A percentile compares a stretch with the other conserved stretches of the same genome.
These are phyloP conservation scores for Drosophila anomelani DNA, from an alignment of 2,888 invertebrate species.

Conservation along the genomic window DNA sequence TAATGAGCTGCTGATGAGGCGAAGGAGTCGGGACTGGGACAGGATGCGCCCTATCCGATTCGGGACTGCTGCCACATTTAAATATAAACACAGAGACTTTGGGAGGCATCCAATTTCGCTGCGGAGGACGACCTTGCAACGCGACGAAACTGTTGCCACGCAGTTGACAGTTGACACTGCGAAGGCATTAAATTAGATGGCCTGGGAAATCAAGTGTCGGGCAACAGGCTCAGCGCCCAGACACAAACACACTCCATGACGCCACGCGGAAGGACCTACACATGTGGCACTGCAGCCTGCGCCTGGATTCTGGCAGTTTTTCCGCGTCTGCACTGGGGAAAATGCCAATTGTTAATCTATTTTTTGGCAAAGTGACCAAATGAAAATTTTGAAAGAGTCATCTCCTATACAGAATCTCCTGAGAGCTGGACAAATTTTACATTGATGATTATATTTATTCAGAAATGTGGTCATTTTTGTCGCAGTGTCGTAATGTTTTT, in stretches of 20 bases:
- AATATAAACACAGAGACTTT: conserved; percentile 71
- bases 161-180: conserved; percentile 74
- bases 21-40: conserved; percentile 28
- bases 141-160: conserved; percentile 61
- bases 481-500: conserved; percentile 32
- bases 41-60: conserved; percentile 67
- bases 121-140: conserved; percentile 56
- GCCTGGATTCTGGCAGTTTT: conserved; percentile 15
- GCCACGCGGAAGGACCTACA: conserved; percentile 60
- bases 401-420: not conserved
- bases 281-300: conserved; percentile 37
- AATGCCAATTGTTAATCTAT: not conserved
- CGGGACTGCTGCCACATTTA: conserved; percentile 67
- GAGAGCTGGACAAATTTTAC: fast-evolving
- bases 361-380: not conserved
- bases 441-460: fast-evolving
- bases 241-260: conserved; percentile 58
- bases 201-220: conserved; percentile 71
- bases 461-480: not conserved
- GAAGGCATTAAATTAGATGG: conserved; percentile 72
- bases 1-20: conserved; percentile 60
- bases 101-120: conserved; percentile 67
- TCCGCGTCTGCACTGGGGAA: conserved; percentile 11
- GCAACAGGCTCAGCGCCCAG: conserved; percentile 34
- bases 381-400: too few species aligned